Evolutionary conservation across 23 tunicate genomes (phyloP), one percentile per base, ranked within the genome.

Genomic region (Styela clava): DNA sequence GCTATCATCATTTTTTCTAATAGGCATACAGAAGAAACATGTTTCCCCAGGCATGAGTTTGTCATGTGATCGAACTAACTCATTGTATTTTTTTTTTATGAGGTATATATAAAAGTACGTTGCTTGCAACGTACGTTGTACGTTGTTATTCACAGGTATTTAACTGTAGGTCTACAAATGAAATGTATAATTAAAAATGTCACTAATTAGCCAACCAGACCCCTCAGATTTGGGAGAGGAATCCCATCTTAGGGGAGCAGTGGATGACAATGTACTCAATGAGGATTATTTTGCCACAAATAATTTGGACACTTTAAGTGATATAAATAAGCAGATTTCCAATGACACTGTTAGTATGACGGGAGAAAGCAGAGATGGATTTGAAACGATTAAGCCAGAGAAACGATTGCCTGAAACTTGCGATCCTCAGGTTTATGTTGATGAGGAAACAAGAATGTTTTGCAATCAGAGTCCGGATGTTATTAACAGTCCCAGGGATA

Each of bases 371-470:
- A 67, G 71, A 22, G 71, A 67, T 67, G 71, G 31, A 67, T 22
- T 25, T 24, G 71, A 67, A 67, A 24, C 30, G 24, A 67, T 25
- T 27, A 27, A 67, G 24, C 31, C 71, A 16, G 30, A 25, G 71
- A 27, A 67, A 67, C 1, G 30, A 29, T 18, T 18, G 12, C 29
- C 34, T 78, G 69, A 78, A 44, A 62, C 65, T 23, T 0, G 44
- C 37, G 63, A 27, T 24, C 85, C 82, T 2, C 24, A 51, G 16
- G 61, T 79, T 16, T 67, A 64, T 52, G 68, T 87, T 2, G 79
- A 88, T 84, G 94, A 88, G 63, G 94, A 88, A 22, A 88, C 94
- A 1, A 83, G 83, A 73, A 88, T 88, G 94, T 88, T 69, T 68
- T 68, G 33, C 33, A 79, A 63, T 9, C 64, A 21, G 12, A 76